Base-by-base conservation (phyloP, 2,888 invertebrate genomes). In the Drosophila paranaensis region DNA sequence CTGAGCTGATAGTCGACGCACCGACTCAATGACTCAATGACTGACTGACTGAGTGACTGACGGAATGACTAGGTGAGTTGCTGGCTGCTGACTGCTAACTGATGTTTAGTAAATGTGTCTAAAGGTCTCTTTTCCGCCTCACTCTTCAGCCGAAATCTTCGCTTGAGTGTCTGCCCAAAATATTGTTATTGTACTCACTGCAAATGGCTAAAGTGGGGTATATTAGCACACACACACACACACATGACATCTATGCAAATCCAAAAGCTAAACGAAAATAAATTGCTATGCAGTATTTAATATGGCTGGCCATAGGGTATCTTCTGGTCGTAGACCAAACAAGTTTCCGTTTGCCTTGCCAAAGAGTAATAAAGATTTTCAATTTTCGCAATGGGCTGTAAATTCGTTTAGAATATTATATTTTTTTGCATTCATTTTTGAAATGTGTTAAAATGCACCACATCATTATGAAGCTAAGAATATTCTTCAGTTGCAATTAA, bases 331-430 rank as follows among this genome's bases (percentile, higher is more conserved):
- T 9, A 6, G 1, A 9, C 14, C 4, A 20, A 4, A 1, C 3
- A 40, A 43, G 43, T 43, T 53, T 50, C 27, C 27, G 13, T 60
- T 67, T 43, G 30, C 57, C 58, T 73, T 70, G 69, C 73, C 71
- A 62, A 74, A 68, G 64, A 51, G 62, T 70, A 83, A 86, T 83
- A 83, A 83, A 79, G 64, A 67, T 65, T 60, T 60, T 67, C 39
- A 53, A 54, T 64, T 83, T 88, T 78, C 66, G 88, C 76, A 85
- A 82, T 58, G 58, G 25, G 30, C 54, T 65, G 77, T 66, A 71
- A 60, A 68, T 68, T 61, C 37, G 37, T 48, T 62, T 51, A 71
- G 79, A 74, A 77, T 55, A 48, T 66, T 66, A 54, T 40, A 39
- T 48, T 33, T 50, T 42, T 16, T 30, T 16, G 11, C 5, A n/a